A percentile compares a stretch with the other conserved stretches of the same genome.
Conservation (phyloP, 2,888 invertebrate species). For the Raillietiella orientalis region DNA sequence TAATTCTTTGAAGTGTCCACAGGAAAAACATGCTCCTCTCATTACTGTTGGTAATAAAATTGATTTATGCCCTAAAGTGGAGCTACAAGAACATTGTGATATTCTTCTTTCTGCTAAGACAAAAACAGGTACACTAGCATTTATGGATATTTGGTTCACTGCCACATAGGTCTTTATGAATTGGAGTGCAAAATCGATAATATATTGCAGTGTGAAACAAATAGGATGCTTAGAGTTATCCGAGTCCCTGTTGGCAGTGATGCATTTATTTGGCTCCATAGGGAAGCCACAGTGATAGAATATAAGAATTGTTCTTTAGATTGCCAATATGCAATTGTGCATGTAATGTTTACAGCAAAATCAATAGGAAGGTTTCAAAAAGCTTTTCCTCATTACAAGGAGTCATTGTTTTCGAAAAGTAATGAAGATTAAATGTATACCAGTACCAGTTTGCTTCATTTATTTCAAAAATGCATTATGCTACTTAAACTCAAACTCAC, state of each 20-base stretch:
- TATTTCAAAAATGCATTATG: background rate
- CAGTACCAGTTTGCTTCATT: background rate
- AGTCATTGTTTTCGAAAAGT: background rate
- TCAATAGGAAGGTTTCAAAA: constrained; percentile 21
- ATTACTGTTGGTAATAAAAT: constrained; percentile 40
- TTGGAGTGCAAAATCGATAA: background rate
- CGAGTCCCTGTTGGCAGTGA: constrained; percentile 8
- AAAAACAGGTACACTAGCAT: constrained; percentile 11
- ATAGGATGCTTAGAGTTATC: background rate
- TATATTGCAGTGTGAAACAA: background rate
- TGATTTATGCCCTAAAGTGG: constrained; percentile 21
- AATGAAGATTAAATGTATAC: background rate
- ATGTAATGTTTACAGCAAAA: constrained; percentile 21
- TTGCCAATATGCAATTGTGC: constrained; percentile 19
- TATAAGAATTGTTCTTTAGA: constrained; percentile 18
- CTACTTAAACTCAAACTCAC: too few relatives aligned
- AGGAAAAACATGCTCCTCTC: constrained; percentile 17
- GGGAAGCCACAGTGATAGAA: constrained; percentile 23
- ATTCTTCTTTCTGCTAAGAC: constrained; percentile 21
- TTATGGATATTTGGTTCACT: too few relatives aligned
- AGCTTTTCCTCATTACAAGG: constrained; percentile 8
- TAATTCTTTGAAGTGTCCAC: constrained; percentile 16
- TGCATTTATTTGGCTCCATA: constrained; percentile 22
- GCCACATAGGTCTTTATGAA: too few relatives aligned
- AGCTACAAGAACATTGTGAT: too few relatives aligned